These are phyloP conservation scores for Sylvietta virens DNA, from an alignment of 2,113 vertebrate genomes.

Conservation along the genomic window DNA sequence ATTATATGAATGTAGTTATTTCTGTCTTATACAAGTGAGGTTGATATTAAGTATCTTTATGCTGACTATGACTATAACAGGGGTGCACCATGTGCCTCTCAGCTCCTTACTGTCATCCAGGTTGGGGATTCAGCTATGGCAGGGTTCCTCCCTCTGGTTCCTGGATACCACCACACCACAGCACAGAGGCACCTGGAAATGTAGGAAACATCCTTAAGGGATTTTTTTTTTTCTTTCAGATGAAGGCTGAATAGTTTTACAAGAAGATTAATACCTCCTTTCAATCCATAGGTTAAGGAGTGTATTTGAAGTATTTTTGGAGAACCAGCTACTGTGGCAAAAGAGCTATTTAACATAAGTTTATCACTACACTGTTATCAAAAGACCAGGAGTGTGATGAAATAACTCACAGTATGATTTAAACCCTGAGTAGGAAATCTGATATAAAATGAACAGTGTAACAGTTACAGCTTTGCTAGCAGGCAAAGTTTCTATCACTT, in stretches of 20 bases:
- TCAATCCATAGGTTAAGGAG: background rate
- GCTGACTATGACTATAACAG: background rate
- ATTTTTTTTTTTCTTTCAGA: background rate
- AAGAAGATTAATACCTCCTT: background rate
- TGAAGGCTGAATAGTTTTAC: background rate
- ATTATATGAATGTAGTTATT: background rate
- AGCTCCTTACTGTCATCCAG: background rate
- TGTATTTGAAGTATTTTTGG: background rate
- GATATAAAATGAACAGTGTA: slow-evolving; percentile 4
- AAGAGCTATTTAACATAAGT: slow-evolving; percentile 11
- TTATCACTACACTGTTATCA: background rate
- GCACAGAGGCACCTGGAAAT: background rate
- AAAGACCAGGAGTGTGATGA: background rate
- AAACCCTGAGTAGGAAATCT: background rate
- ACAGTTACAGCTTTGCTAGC: background rate
- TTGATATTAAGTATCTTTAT: background rate
- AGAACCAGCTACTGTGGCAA: background rate
- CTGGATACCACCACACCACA: background rate
- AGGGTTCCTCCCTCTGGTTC: background rate
- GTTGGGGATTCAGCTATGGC: background rate
- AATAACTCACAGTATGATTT: slow-evolving; percentile 29
- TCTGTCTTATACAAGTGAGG: background rate
- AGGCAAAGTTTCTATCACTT: slow-evolving; percentile 2
- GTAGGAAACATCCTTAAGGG: background rate
- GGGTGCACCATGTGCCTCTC: no score